These are phyloP conservation scores for Falcaria lacertinaria DNA, from an alignment of 2,888 invertebrate genomes.

Conservation along the genomic window DNA sequence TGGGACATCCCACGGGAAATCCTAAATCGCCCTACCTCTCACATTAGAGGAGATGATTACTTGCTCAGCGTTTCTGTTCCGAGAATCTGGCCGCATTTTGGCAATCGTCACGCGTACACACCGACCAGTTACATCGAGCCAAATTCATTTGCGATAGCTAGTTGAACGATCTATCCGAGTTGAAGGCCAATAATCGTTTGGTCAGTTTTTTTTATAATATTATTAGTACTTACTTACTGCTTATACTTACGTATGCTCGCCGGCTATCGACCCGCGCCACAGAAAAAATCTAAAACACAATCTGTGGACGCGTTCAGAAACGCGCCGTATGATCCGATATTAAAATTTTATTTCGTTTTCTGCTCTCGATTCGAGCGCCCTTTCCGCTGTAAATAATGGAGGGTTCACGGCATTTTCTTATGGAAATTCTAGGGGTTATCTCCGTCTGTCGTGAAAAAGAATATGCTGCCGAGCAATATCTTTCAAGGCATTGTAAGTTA, in stretches of 20 bases:
- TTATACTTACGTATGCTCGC: slow-evolving; percentile 46
- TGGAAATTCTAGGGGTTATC: slow-evolving; percentile 3
- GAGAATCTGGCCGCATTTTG: slow-evolving; percentile 19
- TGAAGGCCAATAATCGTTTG: slow-evolving; percentile 69
- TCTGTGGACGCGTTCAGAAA: slow-evolving; percentile 16
- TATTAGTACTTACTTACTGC: slow-evolving; percentile 47
- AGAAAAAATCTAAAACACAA: slow-evolving; percentile 32
- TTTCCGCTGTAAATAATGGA: slow-evolving; percentile 9
- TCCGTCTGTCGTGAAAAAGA: neutral
- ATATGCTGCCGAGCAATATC: neutral
- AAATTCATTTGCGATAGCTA: slow-evolving; percentile 49
- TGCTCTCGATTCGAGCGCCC: slow-evolving; percentile 21
- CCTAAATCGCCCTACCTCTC: too few species aligned
- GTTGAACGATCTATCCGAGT: slow-evolving; percentile 67
- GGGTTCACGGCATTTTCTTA: slow-evolving; percentile 2
- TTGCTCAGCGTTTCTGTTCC: too few species aligned
- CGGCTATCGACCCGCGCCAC: slow-evolving; percentile 47
- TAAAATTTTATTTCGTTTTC: slow-evolving; percentile 19
- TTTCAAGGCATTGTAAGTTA: neutral
- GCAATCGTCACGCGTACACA: slow-evolving; percentile 38
- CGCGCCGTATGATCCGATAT: slow-evolving; percentile 11
- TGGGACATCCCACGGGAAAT: too few species aligned
- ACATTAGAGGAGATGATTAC: too few species aligned
- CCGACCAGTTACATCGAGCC: slow-evolving; percentile 38
- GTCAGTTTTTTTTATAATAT: slow-evolving; percentile 58